phyloP scores from a whole-genome alignment of 2,113 vertebrate species.

The Mesocricetus auratus region DNA sequence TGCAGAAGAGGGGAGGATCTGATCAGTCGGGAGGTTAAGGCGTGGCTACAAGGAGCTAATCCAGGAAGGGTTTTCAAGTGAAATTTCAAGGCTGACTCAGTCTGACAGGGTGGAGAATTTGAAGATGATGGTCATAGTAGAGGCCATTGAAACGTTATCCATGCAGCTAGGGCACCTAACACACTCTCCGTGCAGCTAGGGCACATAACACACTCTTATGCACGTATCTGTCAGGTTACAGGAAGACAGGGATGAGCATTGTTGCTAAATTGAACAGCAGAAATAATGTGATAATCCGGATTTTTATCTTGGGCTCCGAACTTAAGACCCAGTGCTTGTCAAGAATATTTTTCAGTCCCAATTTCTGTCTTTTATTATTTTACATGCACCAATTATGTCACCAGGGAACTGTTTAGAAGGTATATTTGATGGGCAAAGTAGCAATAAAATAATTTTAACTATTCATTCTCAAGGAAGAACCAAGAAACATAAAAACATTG shows the following conservation, averaged over 20 bases:
- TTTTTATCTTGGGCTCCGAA: neutral
- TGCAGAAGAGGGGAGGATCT: neutral
- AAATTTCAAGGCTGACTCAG: neutral
- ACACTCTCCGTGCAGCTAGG: too few species aligned
- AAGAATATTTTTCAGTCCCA: neutral
- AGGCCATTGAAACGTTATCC: neutral
- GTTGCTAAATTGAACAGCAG: neutral
- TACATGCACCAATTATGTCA: neutral
- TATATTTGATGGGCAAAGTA: neutral
- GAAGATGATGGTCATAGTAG: neutral
- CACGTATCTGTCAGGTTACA: neutral
- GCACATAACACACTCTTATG: too few species aligned
- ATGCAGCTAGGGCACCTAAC: neutral
- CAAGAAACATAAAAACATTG: neutral
- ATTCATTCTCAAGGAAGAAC: conserved; percentile 32
- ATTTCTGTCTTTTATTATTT: neutral
- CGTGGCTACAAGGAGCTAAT: neutral
- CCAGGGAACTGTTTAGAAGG: neutral
- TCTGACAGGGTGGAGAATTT: neutral
- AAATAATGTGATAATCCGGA: neutral
- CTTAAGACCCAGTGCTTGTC: neutral
- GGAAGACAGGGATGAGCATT: neutral
- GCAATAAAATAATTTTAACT: neutral
- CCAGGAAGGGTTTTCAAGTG: neutral
- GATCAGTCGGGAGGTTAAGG: neutral